Conservation (phyloP, 1,140 invertebrate genomes). For the Lepidotrigona ventralis region DNA sequence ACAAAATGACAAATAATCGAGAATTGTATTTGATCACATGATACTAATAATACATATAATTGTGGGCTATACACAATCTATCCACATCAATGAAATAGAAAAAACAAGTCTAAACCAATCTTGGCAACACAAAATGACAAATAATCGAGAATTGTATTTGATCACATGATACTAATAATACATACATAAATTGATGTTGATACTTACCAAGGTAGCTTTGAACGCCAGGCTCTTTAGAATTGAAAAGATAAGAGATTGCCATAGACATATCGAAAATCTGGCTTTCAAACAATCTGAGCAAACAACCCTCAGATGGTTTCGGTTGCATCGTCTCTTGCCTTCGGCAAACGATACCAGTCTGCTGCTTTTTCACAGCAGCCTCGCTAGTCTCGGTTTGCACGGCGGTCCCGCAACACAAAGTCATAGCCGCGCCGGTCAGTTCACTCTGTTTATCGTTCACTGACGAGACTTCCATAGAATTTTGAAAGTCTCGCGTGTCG, state of each 20-base stretch:
- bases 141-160: background rate
- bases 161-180: background rate
- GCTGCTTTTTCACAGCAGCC: constrained; percentile 65
- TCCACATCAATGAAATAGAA: constrained; percentile 1
- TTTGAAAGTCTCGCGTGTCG: constrained; percentile 47
- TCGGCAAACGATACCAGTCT: constrained; percentile 60
- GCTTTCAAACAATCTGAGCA: constrained; percentile 96
- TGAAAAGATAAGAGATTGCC: constrained; percentile 98
- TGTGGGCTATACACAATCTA: too few species aligned
- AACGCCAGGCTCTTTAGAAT: constrained; percentile 98
- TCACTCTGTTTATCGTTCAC: constrained; percentile 65
- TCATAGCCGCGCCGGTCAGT: constrained; percentile 76
- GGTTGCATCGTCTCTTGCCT: constrained; percentile 75
- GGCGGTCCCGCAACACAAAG: constrained; percentile 76
- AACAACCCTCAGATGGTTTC: constrained; percentile 79
- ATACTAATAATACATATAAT: background rate
- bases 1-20: background rate
- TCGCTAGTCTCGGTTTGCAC: constrained; percentile 68
- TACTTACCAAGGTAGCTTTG: constrained; percentile 94
- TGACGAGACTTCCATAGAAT: constrained; percentile 46
- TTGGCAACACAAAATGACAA: background rate
- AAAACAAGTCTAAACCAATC: background rate
- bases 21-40: background rate
- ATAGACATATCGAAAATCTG: constrained; percentile 98
- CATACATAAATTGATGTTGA: background rate